phyloP scores from a whole-genome alignment of 1,140 invertebrate genomes.

The Tetramorium simillimum region DNA sequence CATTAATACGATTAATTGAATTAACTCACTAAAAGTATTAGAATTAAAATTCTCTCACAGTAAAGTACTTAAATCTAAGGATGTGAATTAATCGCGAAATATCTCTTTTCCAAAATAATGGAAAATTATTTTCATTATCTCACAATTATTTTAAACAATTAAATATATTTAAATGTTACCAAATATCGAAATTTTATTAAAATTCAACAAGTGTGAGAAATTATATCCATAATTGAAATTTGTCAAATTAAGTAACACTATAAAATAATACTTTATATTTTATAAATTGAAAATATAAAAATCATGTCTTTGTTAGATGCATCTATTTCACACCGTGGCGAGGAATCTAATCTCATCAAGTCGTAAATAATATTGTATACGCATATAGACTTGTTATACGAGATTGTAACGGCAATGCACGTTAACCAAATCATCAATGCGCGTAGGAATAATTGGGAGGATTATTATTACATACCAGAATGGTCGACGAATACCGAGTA shows the following conservation, averaged over 20 bases:
- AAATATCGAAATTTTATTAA: not conserved
- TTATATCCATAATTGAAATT: not conserved
- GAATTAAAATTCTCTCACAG: not conserved
- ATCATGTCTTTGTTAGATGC: not conserved
- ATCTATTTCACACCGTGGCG: not conserved
- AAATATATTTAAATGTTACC: not conserved
- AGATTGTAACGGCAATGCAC: not conserved
- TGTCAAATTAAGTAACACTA: not conserved
- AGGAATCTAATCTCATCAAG: not conserved
- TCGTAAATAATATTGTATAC: not conserved
- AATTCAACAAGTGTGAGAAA: not conserved
- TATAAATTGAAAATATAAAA: not conserved
- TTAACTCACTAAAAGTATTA: not conserved
- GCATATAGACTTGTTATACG: not conserved
- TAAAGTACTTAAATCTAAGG: not conserved
- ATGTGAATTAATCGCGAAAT: not conserved
- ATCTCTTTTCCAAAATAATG: not conserved
- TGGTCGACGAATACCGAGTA: slow-evolving; percentile 2
- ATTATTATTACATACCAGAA: not conserved
- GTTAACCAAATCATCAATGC: not conserved
- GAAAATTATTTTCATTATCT: not conserved
- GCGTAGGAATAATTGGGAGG: slow-evolving; percentile 24
- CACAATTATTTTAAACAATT: not conserved
- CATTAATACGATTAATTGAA: slow-evolving; percentile 2
- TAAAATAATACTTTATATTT: slow-evolving; percentile 11